Evolutionary conservation across 2,888 invertebrate genomes (phyloP), one percentile per base, ranked within the genome.

Genomic region (Strigamia transsilvanica): DNA sequence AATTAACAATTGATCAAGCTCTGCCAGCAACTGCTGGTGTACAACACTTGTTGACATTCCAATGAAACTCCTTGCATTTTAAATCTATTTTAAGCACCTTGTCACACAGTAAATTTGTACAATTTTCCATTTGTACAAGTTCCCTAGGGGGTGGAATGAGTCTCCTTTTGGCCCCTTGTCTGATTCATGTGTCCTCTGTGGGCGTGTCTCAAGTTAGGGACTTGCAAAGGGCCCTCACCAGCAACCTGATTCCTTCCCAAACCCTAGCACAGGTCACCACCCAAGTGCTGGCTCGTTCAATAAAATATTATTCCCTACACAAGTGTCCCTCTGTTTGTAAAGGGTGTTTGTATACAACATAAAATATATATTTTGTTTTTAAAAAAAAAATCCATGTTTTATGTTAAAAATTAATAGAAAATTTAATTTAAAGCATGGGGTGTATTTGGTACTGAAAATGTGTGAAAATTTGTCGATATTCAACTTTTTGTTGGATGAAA

Each of bases 171-270:
- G 73, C 73, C 73, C 51, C 73, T 73, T 73, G 73, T 73, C 27
- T 73, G 73, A 73, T 73, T 73, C 73, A 73, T 73, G 73, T 73
- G 73, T 73, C 73, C 73, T 73, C 23, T 73, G 73, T 73, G 73
- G 73, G 73, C 73, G 73, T 73, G 73, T 73, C 73, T 73, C 32
- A 18, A 56, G 56, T 56, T 27, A 73, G 27, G 73, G 23, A 32
- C 73, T 73, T 27, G 32, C 32, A 73, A 73, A 73, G 73, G 73
- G 73, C 73, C 73, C 73, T 73, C 73, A 32, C 23, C 21, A 15
- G 73, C 73, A 73, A 73, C 73, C 73, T 73, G 73, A 73, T 73
- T 73, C 61, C 32, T 73, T 32, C 12, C 13, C 73, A 73, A 13
- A 73, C 27, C 23, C 73, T 32, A 13, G 27, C 32, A 73, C n/a